Evolutionary conservation across 2,113 vertebrate species (phyloP).

Genomic region (Daboia siamensis): DNA sequence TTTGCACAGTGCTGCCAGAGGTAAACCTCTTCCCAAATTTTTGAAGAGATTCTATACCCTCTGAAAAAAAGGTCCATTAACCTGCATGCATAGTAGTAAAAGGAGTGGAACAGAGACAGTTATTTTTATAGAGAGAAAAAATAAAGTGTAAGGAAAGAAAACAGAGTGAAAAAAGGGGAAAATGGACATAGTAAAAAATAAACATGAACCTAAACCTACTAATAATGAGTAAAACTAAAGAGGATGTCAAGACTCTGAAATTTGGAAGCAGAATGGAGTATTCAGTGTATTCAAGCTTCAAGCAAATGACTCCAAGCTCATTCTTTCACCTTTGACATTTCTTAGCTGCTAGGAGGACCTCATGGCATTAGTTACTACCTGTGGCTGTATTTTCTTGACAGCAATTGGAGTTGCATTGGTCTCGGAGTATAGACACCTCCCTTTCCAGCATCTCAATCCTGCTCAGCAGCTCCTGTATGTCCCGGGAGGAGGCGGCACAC

Average conservation of each 20-base stretch:
- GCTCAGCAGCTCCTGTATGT: conserved; percentile 87
- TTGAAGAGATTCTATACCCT: background rate
- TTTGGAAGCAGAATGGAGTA: background rate
- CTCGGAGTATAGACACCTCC: conserved; percentile 88
- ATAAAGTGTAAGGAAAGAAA: background rate
- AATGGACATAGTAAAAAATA: background rate
- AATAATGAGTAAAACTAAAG: background rate
- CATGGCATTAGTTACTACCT: conserved; percentile 73
- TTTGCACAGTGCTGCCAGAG: background rate
- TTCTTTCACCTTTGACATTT: conserved; percentile 25
- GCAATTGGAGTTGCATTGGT: conserved; percentile 86
- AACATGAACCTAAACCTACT: background rate
- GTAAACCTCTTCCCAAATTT: background rate
- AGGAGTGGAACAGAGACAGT: background rate
- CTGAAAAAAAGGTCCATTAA: background rate
- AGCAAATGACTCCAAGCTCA: background rate
- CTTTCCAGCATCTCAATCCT: conserved; percentile 95
- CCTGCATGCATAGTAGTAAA: background rate
- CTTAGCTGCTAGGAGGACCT: conserved; percentile 48
- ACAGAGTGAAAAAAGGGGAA: too few relatives aligned
- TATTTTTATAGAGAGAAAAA: background rate
- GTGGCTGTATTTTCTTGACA: conserved; percentile 85
- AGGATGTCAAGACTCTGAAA: background rate
- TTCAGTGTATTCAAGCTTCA: background rate
- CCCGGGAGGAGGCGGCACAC: conserved; percentile 73